phyloP scores from a whole-genome alignment of 92 coral and sea anemone genomes.

The Muricea muricata region DNA sequence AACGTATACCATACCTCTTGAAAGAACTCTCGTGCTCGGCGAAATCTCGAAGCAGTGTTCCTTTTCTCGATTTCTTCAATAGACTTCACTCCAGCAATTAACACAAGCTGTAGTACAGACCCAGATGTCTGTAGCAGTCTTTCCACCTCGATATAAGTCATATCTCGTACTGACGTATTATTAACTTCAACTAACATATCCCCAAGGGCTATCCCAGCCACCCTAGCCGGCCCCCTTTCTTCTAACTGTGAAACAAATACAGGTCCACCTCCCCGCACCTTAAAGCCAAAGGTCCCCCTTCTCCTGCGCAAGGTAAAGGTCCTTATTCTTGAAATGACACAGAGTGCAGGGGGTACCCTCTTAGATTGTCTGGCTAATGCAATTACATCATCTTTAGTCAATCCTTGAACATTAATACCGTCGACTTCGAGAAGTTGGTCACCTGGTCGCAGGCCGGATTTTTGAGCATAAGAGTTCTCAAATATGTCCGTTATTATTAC shows the following conservation, averaged over 20 bases:
- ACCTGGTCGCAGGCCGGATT: conserved; percentile 96
- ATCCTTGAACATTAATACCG: conserved; percentile 92
- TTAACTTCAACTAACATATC: conserved; percentile 90
- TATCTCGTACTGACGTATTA: conserved; percentile 81
- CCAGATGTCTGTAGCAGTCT: conserved; percentile 84
- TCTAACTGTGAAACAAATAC: conserved; percentile 87
- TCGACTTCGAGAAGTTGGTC: conserved; percentile 96
- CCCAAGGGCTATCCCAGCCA: conserved; percentile 86
- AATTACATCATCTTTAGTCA: conserved; percentile 82
- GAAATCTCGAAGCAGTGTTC: conserved; percentile 78
- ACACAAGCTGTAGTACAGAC: conserved; percentile 78
- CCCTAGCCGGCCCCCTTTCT: conserved; percentile 81
- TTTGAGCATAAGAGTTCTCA: conserved; percentile 91
- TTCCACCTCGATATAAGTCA: conserved; percentile 81
- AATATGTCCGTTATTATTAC: conserved; percentile 90
- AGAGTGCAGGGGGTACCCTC: conserved; percentile 96
- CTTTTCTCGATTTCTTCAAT: conserved; percentile 78
- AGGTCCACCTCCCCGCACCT: conserved; percentile 95
- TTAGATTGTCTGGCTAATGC: conserved; percentile 85
- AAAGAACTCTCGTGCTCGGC: conserved; percentile 86
- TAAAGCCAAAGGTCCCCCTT: conserved; percentile 89
- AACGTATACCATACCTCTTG: conserved; percentile 70
- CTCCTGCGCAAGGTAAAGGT: conserved; percentile 87
- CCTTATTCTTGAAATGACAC: conserved; percentile 97
- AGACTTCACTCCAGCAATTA: conserved; percentile 90